Conservation (phyloP, 2,113 vertebrate species). For the Scortum barcoo region DNA sequence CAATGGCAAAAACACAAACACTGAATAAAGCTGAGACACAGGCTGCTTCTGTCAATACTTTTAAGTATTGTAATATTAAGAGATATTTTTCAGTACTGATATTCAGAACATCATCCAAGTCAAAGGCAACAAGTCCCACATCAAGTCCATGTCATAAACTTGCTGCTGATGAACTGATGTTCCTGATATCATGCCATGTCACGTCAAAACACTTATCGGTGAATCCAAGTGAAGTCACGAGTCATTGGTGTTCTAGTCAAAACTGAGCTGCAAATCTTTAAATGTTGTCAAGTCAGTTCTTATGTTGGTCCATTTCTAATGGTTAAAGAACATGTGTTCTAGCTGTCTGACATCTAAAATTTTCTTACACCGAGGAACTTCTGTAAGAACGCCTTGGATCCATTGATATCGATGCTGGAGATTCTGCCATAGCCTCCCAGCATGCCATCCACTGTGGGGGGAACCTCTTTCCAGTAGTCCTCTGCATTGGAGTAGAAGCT, state of each 20-base stretch:
- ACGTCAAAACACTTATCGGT: too few species aligned
- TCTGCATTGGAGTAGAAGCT: slow-evolving; percentile 94
- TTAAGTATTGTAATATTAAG: neutral
- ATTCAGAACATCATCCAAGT: neutral
- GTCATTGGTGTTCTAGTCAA: too few species aligned
- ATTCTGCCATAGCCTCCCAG: slow-evolving; percentile 96
- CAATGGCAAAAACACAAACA: neutral
- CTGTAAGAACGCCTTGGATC: slow-evolving; percentile 94
- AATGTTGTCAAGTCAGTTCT: too few species aligned
- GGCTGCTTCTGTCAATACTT: neutral
- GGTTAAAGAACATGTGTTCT: neutral
- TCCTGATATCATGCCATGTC: too few species aligned
- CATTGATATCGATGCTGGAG: slow-evolving; percentile 94
- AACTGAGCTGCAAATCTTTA: neutral
- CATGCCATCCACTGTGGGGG: slow-evolving; percentile 96
- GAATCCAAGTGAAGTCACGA: too few species aligned
- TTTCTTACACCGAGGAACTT: slow-evolving; percentile 91
- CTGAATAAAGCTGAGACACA: neutral
- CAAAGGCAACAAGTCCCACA: neutral
- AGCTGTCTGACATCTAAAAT: neutral
- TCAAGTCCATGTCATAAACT: neutral
- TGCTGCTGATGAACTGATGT: too few species aligned
- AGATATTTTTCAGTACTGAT: neutral
- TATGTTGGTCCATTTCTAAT: neutral
- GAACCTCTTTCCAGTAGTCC: slow-evolving; percentile 93